Evolutionary conservation across 2,797 vertebrate species (phyloP), one percentile per base, ranked within the genome.

Genomic region (Microchirus variegatus): DNA sequence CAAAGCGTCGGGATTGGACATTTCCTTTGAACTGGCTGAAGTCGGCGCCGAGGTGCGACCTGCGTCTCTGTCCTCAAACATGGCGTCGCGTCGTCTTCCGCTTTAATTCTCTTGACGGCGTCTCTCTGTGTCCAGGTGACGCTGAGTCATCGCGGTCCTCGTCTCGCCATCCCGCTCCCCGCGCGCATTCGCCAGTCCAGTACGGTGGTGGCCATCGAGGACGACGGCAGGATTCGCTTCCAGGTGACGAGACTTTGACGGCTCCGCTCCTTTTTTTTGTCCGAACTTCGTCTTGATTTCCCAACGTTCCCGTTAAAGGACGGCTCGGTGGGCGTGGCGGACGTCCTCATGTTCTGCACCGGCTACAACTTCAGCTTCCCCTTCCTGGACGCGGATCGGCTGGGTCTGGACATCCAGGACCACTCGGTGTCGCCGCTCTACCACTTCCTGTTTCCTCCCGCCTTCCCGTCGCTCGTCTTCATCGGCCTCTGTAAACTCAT

Each of bases 311-410:
- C 37, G 44, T 37, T 13, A 9, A 76, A 85, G 80, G 92, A 94
- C 0, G 90, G 90, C 36, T 87, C 77, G 0, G 44, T 70, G 49
- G 22, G 53, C 37, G 0, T 10, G 0, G 87, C 92, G 0, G 88
- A 95, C 9, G 76, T 86, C 8, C 83, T 95, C 70, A 82, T 95
- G 44, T 84, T 94, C 80, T 95, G 94, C 73, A 95, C 94, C 0
- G 94, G 94, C 0, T 95, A 95, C 81, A 91, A 83, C 49, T 94
- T 92, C 81, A 77, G 43, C 11, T 95, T 80, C 46, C 90, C 90
- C 0, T 95, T 93, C 77, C 78, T 95, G 63, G 53, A 81, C 0
- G 59, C 59, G 0, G 61, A 60, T 8, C 55, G 72, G 41, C 78
- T 93, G 61, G 82, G 87, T 26, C 48, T 93, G 53, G 62, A 84